phyloP scores from a whole-genome alignment of 2,113 vertebrate species.

The Muscicapa adusta region DNA sequence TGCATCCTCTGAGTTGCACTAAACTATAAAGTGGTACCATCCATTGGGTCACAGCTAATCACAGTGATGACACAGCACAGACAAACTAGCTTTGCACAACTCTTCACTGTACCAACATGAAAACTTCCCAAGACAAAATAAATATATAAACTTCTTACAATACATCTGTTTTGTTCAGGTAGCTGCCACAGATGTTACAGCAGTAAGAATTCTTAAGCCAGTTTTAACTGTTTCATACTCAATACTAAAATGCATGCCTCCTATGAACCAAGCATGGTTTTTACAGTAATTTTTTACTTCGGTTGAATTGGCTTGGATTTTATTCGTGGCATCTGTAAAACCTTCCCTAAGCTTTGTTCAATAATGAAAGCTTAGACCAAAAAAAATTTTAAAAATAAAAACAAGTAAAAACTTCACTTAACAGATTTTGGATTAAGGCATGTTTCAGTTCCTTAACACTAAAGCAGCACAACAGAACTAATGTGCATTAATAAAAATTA shows the following conservation, averaged over 20 bases:
- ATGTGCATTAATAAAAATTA: not conserved
- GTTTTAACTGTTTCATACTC: not conserved
- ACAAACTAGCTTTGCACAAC: not conserved
- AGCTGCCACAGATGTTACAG: not conserved
- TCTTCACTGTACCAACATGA: not conserved
- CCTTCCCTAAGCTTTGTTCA: not conserved
- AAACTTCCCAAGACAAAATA: not conserved
- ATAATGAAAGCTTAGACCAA: not conserved
- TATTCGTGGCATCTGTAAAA: not conserved
- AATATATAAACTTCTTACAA: not conserved
- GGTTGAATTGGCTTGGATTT: not conserved
- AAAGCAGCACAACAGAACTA: not conserved
- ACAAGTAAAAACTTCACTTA: not conserved
- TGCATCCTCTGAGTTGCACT: not conserved
- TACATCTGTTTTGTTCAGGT: not conserved
- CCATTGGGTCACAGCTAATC: not conserved
- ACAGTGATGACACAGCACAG: not conserved
- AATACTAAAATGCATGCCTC: not conserved
- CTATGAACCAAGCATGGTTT: rapidly evolving
- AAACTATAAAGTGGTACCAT: not conserved
- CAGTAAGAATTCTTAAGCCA: not conserved
- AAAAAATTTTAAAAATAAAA: too few relatives aligned
- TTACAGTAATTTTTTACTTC: not conserved
- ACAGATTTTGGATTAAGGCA: not conserved
- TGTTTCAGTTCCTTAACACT: not conserved